Base-by-base conservation (phyloP, 2,113 vertebrate genomes). In the Corythaixoides concolor region DNA sequence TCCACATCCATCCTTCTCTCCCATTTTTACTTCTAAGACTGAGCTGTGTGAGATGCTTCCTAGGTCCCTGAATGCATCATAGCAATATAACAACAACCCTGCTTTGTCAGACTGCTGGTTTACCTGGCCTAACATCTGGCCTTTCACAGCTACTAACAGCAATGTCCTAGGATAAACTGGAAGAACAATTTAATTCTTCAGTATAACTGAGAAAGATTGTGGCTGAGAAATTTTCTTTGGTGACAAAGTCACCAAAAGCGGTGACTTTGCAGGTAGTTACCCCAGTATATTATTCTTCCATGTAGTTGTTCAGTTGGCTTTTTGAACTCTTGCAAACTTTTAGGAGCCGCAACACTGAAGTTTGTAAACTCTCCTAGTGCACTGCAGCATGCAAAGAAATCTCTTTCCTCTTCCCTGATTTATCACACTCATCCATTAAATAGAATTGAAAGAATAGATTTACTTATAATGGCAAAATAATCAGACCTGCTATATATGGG, bases 361-460 rank as follows among this genome's bases (percentile, higher is more conserved):
- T 88, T 50, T 58, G 27, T n/a, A 66, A 85, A 62, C 45, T 50
- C 21, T 68, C 30, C n/a, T 60, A 45, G 13, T 16, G 18, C 5
- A 41, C 8, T 45, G 3, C 21, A 66, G 24, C 28, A 47, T 28
- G 70, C 18, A 73, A 82, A 49, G 15, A 53, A 59, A 78, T 26
- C 4, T 69, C 15, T n/a, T 30, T 3, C 5, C 3, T 5, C 2
- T 15, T 10, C 2, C 7, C 16, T 12, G 2, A 64, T 45, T 79
- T 74, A 32, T 73, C 14, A 69, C 15, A 16, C 2, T 19, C 76
- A n/a, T 43, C 28, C 45, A 10, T 56, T 91, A 22, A 63, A 32
- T 30, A 79, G 58, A 81, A 39, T 8, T 64, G 66, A 56, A 82
- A 83, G 6, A 68, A 35, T 6, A 27, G 3, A 4, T 74, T 91